A percentile compares a stretch with the other conserved stretches of the same genome.
Conservation (phyloP, 2,888 invertebrate genomes). For the Patella pellucida region DNA sequence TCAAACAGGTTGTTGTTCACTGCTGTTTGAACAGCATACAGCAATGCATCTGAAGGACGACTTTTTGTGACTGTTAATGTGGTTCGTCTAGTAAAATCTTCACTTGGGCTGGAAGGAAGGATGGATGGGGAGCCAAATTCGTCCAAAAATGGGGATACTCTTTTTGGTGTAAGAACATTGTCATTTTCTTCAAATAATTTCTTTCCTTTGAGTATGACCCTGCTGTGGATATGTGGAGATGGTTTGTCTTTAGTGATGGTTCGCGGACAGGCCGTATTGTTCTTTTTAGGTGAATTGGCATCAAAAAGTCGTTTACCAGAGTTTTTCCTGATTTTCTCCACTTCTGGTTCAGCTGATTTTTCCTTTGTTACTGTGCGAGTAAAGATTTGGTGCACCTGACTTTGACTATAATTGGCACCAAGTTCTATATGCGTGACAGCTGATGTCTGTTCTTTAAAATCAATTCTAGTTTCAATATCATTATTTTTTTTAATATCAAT, state of each 20-base stretch:
- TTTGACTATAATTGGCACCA: background rate
- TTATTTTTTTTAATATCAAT: background rate
- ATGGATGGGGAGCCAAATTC: slow-evolving; percentile 21
- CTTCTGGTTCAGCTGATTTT: slow-evolving; percentile 7
- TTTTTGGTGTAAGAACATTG: background rate
- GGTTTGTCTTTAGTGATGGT: slow-evolving; percentile 32
- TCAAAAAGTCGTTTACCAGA: slow-evolving; percentile 6
- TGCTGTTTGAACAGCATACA: slow-evolving; percentile 32
- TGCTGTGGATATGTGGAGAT: background rate
- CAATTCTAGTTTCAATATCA: background rate
- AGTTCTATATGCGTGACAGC: background rate
- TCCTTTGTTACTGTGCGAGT: slow-evolving; percentile 18
- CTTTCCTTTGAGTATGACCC: slow-evolving; percentile 14
- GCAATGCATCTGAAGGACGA: slow-evolving; percentile 50
- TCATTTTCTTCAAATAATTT: slow-evolving; percentile 16
- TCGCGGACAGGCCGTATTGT: slow-evolving; percentile 10
- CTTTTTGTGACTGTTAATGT: slow-evolving; percentile 54
- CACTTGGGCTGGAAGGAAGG: slow-evolving; percentile 32
- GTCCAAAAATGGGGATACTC: background rate
- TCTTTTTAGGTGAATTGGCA: slow-evolving; percentile 6
- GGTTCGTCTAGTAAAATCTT: slow-evolving; percentile 31
- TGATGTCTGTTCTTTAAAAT: background rate
- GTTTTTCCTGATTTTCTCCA: slow-evolving; percentile 10
- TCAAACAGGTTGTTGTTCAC: slow-evolving; percentile 5
- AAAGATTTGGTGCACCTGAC: background rate